Evolutionary conservation across 2,888 invertebrate species (phyloP), one percentile per base, ranked within the genome.

Genomic region (Torymus texanus): DNA sequence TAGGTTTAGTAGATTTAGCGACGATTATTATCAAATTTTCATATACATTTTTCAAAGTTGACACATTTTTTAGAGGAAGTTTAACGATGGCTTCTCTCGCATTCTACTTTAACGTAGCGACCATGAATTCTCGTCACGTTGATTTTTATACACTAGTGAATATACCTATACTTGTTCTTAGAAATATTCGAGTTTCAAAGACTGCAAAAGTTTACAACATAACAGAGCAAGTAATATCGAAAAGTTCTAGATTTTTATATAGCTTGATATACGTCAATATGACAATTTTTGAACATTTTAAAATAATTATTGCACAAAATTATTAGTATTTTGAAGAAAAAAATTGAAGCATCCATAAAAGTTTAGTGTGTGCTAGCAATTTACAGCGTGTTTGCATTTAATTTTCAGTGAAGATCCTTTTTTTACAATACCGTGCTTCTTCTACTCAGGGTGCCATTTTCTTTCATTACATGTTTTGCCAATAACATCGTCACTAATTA

Each of bases 381-480:
- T 71, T n/a, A 21, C 12, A 66, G 16, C 81, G 65, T 65, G 0
- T 12, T 29, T 75, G 59, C 29, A 59, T 58, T 55, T 56, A 50
- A 66, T 67, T 66, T 72, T 59, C 53, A 66, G 12, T 50, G 50
- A 72, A 56, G 55, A 63, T 21, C 59, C 8, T 65, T 14, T 77
- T 70, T 4, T 65, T 13, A 65, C n/a, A 21, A 72, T 82, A 84
- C 88, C 87, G 85, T 88, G 87, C 83, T 87, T 88, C 86, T 88
- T 87, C 87, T 82, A 85, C 87, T 89, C 88, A 88, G 88, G 88
- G 89, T 89, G 89, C 89, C 89, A 89, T 90, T 87, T 85, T 85
- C 76, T 75, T 75, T 67, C 55, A 78, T 75, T 56, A 70, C 63
- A 72, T 63, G n/a, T 75, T 75, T 80, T 77, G 68, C 68, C 63